phyloP scores from a whole-genome alignment of 2,113 vertebrate genomes.

The Heloderma charlesbogerti region DNA sequence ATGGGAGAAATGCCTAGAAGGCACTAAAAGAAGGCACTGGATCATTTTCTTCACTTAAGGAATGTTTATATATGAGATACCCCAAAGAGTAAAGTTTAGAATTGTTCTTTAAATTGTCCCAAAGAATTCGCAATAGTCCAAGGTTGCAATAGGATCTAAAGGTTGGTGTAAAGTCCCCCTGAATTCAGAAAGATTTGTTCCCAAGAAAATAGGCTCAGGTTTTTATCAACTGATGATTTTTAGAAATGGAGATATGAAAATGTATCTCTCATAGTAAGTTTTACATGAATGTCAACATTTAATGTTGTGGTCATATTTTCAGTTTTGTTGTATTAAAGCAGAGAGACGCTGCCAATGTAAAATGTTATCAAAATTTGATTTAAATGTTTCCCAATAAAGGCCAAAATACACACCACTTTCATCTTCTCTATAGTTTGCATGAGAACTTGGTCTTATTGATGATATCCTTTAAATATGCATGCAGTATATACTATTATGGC shows the following conservation, averaged over 20 bases:
- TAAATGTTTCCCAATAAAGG: not conserved
- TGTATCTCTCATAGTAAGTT: no score
- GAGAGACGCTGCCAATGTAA: not conserved
- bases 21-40: slow-evolving; percentile 2
- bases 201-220: not conserved
- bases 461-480: not conserved
- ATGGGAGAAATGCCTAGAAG: slow-evolving; percentile 4
- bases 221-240: no score
- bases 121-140: slow-evolving; percentile 1
- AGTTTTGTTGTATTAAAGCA: no score
- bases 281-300: no score
- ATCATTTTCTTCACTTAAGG: not conserved
- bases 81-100: slow-evolving; percentile 7
- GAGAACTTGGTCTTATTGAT: not conserved
- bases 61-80: not conserved
- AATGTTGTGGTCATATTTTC: no score
- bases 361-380: not conserved
- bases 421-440: not conserved
- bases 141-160: not conserved
- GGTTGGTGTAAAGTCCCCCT: not conserved
- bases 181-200: not conserved
- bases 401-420: not conserved
- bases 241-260: no score
- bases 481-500: slow-evolving; percentile 1
- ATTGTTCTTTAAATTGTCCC: not conserved